A percentile compares a stretch with the other conserved stretches of the same genome.
phyloP scores from a whole-genome alignment of 2,797 vertebrate species.

The Brachyalestes nurse region DNA sequence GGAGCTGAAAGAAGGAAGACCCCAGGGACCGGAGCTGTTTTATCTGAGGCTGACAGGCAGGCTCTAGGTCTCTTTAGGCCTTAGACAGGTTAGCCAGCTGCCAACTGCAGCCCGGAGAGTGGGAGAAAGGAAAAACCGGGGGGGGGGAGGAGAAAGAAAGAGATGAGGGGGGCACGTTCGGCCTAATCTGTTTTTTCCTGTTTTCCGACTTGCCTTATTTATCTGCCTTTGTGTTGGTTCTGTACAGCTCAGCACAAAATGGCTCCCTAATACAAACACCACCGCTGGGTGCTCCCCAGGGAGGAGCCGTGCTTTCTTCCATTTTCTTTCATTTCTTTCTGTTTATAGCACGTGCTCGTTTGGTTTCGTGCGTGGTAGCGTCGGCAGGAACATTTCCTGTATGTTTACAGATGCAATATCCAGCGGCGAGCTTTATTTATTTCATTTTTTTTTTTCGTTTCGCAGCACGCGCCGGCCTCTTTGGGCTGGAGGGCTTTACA shows the following conservation, averaged over 20 bases:
- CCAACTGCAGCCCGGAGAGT: not conserved
- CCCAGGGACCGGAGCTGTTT: slow-evolving; percentile 21
- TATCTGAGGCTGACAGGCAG: slow-evolving; percentile 19
- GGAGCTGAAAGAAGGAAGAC: slow-evolving; percentile 12
- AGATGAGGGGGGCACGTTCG: not conserved
- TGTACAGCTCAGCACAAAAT: slow-evolving; percentile 27
- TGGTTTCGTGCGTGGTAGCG: not conserved
- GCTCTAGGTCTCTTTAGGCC: slow-evolving; percentile 9
- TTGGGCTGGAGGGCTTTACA: not conserved
- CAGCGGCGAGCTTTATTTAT: not conserved
- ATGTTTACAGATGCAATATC: not conserved
- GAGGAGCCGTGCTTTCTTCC: not conserved
- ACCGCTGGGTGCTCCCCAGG: not conserved
- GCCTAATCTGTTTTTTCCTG: slow-evolving; percentile 39
- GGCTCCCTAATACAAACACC: slow-evolving; percentile 24
- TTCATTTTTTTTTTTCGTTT: not conserved
- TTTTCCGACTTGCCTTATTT: slow-evolving; percentile 19
- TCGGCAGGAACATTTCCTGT: not conserved
- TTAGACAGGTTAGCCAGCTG: slow-evolving; percentile 10
- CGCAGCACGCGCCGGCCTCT: not conserved
- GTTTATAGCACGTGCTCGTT: slow-evolving; percentile 6
- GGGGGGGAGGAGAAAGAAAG: not conserved
- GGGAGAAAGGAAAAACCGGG: not conserved
- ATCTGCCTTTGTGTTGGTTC: slow-evolving; percentile 18
- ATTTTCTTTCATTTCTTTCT: slow-evolving; percentile 12